These are phyloP conservation scores for Brenthis ino DNA, from an alignment of 2,888 invertebrate genomes.

Conservation along the genomic window DNA sequence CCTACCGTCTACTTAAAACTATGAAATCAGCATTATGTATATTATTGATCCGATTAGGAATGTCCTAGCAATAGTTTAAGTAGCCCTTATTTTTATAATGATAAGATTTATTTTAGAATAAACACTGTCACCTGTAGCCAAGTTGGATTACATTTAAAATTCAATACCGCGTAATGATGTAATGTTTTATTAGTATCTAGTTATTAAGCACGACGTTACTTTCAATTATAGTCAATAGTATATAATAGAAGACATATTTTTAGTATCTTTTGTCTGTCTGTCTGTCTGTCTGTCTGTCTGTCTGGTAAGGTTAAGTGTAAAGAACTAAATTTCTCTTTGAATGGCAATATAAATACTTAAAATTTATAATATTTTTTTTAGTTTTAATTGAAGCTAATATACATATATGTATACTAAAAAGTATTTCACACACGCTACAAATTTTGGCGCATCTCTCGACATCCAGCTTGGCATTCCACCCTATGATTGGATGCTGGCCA, in stretches of 20 bases:
- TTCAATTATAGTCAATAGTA: no score
- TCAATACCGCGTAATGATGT: constrained; percentile 11
- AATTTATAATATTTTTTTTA: no score
- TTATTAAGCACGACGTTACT: no score
- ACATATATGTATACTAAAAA: not conserved
- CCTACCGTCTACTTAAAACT: constrained; percentile 8
- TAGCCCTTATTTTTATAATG: not conserved
- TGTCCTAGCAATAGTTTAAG: not conserved
- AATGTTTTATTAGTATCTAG: constrained; percentile 2
- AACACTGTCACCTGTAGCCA: not conserved
- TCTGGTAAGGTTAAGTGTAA: no score
- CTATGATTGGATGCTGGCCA: constrained; percentile 24
- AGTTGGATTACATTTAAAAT: constrained; percentile 12
- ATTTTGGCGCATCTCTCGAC: constrained; percentile 31
- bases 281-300: no score
- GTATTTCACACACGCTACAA: constrained; percentile 22
- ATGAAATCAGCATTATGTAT: constrained; percentile 11
- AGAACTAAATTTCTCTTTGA: no score
- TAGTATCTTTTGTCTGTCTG: no score
- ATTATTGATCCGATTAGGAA: constrained; percentile 15
- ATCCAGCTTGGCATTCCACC: constrained; percentile 27
- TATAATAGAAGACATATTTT: no score
- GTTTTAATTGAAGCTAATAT: no score
- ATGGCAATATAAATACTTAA: no score
- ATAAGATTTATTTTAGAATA: not conserved